Percentiles rank a stretch among this genome's conserved stretches.
Conservation (phyloP, 2,797 vertebrate species). For the Sandelia bainsii region DNA sequence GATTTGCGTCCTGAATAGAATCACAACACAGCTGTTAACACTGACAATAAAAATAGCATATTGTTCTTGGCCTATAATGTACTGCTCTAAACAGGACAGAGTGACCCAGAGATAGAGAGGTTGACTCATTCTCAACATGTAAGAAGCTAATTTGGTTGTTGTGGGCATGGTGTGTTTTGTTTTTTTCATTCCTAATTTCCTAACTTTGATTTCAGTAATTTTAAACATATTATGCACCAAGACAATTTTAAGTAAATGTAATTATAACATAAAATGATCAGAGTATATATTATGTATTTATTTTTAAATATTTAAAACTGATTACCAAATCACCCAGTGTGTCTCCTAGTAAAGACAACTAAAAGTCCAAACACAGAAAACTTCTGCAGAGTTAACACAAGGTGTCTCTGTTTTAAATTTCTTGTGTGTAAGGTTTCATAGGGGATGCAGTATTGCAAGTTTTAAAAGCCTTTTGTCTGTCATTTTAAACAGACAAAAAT, state of each 20-base stretch:
- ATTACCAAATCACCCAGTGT: neutral
- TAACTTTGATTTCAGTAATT: conserved; percentile 2
- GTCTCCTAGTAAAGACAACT: conserved; percentile 11
- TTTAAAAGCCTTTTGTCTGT: conserved; percentile 27
- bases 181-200: neutral
- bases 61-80: conserved; percentile 9
- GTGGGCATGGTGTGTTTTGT: neutral
- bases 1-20: conserved; percentile 22
- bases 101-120: neutral
- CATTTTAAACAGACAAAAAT: conserved; percentile 27
- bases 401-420: conserved; percentile 11
- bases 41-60: neutral
- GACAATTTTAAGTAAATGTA: neutral
- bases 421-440: conserved; percentile 11
- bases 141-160: neutral
- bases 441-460: conserved; percentile 5
- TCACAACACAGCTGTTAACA: too few relatives aligned
- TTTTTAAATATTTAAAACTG: neutral
- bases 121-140: neutral
- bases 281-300: neutral
- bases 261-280: neutral
- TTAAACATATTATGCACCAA: neutral
- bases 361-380: neutral
- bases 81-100: conserved; percentile 10
- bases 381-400: neutral